These are phyloP conservation scores for Catharus minimus DNA, from an alignment of 2,113 vertebrate species.

Conservation along the genomic window DNA sequence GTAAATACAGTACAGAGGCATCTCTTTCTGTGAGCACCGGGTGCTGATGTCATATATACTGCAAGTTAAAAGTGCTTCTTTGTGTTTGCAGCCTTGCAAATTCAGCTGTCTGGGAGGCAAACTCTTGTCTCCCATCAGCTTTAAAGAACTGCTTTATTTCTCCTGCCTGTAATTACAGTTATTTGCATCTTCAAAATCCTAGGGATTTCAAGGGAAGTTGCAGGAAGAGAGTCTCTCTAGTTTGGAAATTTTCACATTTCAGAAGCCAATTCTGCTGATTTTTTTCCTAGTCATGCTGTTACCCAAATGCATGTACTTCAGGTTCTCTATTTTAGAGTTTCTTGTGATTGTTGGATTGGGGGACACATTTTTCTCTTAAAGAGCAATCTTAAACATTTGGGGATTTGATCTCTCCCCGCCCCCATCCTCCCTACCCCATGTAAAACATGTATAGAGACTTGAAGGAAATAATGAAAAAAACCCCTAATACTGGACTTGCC, in stretches of 20 bases:
- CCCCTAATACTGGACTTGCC: not conserved
- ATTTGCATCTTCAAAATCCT: not conserved
- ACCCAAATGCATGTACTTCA: not conserved
- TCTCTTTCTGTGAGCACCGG: not conserved
- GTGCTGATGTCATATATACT: not conserved
- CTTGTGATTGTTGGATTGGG: not conserved
- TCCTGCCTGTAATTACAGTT: not conserved
- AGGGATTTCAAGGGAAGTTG: not conserved
- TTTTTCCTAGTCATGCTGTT: not conserved
- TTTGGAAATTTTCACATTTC: not conserved
- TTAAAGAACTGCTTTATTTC: not conserved
- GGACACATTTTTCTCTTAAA: not conserved
- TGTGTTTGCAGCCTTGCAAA: not conserved
- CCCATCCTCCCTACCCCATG: fast-evolving
- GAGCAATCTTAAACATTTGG: not conserved
- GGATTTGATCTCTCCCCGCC: not conserved
- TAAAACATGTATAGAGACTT: not conserved
- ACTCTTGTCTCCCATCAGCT: not conserved
- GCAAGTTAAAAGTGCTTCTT: not conserved
- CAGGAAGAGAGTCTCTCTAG: not conserved
- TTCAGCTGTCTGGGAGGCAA: not conserved
- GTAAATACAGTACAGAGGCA: not conserved
- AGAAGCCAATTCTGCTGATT: not conserved
- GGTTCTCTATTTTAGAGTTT: not conserved
- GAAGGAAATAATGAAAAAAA: not conserved